phyloP scores from a whole-genome alignment of 2,888 invertebrate species.

The Hyposoter dolosus region DNA sequence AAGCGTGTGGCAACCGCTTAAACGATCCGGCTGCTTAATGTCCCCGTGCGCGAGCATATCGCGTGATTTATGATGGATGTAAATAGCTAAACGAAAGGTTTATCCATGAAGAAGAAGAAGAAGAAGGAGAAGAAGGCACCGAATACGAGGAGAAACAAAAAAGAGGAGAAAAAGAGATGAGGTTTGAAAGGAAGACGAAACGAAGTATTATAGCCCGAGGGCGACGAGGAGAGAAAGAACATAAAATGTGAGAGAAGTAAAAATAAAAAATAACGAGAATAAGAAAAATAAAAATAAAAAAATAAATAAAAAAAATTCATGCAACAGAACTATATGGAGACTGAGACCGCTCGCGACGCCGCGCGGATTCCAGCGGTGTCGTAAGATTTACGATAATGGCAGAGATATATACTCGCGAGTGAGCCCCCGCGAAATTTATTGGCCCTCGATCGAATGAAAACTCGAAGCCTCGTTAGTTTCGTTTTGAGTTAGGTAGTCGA shows the following conservation, averaged over 20 bases:
- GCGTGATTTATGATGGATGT: constrained; percentile 78
- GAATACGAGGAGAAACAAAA: constrained; percentile 47
- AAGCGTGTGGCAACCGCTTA: constrained; percentile 69
- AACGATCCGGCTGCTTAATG: constrained; percentile 70
- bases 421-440: constrained; percentile 79
- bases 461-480: constrained; percentile 82
- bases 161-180: constrained; percentile 56
- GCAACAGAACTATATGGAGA: constrained; percentile 58
- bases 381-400: constrained; percentile 83
- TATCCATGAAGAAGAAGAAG: constrained; percentile 73
- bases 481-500: constrained; percentile 82
- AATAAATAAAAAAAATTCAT: constrained; percentile 39
- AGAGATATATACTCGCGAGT: constrained; percentile 78
- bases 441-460: constrained; percentile 78
- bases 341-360: constrained; percentile 59
- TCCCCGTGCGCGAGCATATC: constrained; percentile 71
- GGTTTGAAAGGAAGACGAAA: constrained; percentile 53
- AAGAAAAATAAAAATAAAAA: constrained; percentile 34
- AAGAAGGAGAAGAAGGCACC: constrained; percentile 46
- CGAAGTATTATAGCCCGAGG: constrained; percentile 5
- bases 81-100: constrained; percentile 80
- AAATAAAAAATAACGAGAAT: constrained; percentile 41
- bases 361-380: constrained; percentile 76
- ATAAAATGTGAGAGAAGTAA: constrained; percentile 24
- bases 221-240: constrained; percentile 29